Conservation (phyloP, 1,140 invertebrate species). For the Drosophila dunni region DNA sequence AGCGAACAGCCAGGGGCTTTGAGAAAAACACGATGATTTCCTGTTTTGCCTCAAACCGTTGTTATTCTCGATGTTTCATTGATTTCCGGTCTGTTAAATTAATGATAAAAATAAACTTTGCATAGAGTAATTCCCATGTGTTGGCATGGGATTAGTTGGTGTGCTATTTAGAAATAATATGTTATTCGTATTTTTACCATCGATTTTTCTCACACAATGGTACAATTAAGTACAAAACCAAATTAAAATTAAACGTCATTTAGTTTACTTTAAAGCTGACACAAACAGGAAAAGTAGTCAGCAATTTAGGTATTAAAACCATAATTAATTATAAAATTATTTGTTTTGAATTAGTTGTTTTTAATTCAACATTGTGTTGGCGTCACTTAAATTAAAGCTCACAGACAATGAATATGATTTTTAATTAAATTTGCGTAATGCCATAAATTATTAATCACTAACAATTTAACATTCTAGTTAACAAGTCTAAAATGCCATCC, state of each 20-base stretch:
- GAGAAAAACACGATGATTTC: background rate
- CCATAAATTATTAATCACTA: too few relatives aligned
- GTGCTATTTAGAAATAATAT: background rate
- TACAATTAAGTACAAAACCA: too few relatives aligned
- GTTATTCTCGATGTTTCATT: background rate
- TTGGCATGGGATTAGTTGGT: background rate
- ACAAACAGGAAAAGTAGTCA: too few relatives aligned
- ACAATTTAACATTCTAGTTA: too few relatives aligned
- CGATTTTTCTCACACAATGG: too few relatives aligned
- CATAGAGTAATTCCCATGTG: background rate
- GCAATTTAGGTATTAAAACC: too few relatives aligned
- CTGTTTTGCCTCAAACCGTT: background rate
- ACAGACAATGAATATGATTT: background rate
- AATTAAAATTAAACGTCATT: too few relatives aligned
- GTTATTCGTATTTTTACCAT: background rate
- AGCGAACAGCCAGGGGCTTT: background rate
- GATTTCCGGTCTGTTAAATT: conserved; percentile 2
- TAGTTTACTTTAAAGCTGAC: too few relatives aligned
- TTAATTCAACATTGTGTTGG: too few relatives aligned
- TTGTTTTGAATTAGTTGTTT: conserved; percentile 1
- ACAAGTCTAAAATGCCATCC: too few relatives aligned
- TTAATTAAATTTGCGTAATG: background rate
- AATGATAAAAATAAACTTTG: background rate
- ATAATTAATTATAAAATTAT: too few relatives aligned
- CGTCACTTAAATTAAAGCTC: background rate